Percentiles rank a stretch among this genome's conserved stretches.
Evolutionary conservation across 2,888 invertebrate genomes (phyloP).

Genomic region (Drosophila neutralis): DNA sequence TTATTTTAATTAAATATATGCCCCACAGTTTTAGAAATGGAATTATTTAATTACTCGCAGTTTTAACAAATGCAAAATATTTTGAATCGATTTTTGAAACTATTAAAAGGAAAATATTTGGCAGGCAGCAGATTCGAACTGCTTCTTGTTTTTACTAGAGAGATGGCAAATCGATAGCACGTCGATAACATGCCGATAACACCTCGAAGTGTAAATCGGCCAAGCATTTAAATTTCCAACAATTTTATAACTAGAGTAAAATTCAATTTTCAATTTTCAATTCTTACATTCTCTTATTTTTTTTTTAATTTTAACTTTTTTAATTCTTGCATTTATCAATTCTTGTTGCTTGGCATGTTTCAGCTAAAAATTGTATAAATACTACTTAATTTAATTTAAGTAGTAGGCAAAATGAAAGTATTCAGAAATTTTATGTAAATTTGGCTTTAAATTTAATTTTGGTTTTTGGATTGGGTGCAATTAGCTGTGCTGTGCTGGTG

Average conservation of each 20-base stretch:
- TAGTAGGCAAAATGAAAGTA: not conserved
- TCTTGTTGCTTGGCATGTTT: not conserved
- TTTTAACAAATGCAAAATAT: not conserved
- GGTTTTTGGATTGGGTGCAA: not conserved
- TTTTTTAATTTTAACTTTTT: not conserved
- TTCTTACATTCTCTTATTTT: not conserved
- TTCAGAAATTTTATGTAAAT: not conserved
- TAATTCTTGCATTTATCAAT: not conserved
- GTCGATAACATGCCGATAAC: not conserved
- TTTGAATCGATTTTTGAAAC: not conserved
- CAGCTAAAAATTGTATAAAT: not conserved
- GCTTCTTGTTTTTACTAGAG: not conserved
- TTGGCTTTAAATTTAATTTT: not conserved
- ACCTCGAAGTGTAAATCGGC: not conserved
- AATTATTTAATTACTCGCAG: not conserved
- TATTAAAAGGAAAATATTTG: not conserved
- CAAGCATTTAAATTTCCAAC: not conserved
- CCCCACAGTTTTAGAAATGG: not conserved
- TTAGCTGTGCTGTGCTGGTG: conserved; percentile 11
- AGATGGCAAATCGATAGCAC: not conserved
- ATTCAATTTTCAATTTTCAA: too few species aligned
- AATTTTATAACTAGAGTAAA: not conserved
- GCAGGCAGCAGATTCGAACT: not conserved
- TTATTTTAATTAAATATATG: not conserved
- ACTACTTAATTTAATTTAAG: not conserved